These are phyloP conservation scores for Harpalus rubripes DNA, from an alignment of 2,888 invertebrate genomes.

Conservation along the genomic window DNA sequence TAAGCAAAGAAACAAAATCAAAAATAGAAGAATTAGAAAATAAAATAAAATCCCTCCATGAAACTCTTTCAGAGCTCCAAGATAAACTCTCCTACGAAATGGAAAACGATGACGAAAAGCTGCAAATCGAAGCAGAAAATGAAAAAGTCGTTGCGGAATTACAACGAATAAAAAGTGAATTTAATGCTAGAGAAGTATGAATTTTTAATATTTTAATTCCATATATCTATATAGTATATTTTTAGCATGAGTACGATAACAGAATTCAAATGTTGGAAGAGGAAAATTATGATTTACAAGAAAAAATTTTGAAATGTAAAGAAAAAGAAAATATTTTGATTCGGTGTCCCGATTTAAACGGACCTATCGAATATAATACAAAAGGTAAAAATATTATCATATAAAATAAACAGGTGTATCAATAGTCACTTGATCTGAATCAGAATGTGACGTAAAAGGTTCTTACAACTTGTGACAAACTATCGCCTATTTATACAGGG, in stretches of 20 bases:
- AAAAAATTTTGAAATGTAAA: slow-evolving; percentile 41
- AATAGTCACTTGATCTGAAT: too few relatives aligned
- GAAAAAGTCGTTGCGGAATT: slow-evolving; percentile 8
- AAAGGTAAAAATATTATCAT: slow-evolving; percentile 28
- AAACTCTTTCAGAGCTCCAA: slow-evolving; percentile 36
- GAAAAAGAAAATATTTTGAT: slow-evolving; percentile 39
- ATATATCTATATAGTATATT: not conserved
- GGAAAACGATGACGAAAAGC: slow-evolving; percentile 21
- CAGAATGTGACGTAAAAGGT: too few relatives aligned
- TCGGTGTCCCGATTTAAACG: slow-evolving; percentile 61
- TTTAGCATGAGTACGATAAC: not conserved
- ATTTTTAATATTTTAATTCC: slow-evolving; percentile 18
- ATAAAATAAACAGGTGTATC: not conserved
- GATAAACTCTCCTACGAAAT: slow-evolving; percentile 3
- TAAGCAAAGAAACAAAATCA: slow-evolving; percentile 15
- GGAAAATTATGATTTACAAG: slow-evolving; percentile 23
- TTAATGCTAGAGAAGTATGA: not conserved
- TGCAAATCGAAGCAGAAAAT: slow-evolving; percentile 34
- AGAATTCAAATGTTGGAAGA: slow-evolving; percentile 41
- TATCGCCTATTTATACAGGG: too few relatives aligned
- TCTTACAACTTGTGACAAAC: too few relatives aligned
- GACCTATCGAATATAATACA: slow-evolving; percentile 34
- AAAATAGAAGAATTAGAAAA: slow-evolving; percentile 50
- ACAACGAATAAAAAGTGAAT: slow-evolving; percentile 17
- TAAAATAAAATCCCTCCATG: slow-evolving; percentile 31